Conservation (phyloP, 2,797 vertebrate genomes). For the Intellagama lesueurii region DNA sequence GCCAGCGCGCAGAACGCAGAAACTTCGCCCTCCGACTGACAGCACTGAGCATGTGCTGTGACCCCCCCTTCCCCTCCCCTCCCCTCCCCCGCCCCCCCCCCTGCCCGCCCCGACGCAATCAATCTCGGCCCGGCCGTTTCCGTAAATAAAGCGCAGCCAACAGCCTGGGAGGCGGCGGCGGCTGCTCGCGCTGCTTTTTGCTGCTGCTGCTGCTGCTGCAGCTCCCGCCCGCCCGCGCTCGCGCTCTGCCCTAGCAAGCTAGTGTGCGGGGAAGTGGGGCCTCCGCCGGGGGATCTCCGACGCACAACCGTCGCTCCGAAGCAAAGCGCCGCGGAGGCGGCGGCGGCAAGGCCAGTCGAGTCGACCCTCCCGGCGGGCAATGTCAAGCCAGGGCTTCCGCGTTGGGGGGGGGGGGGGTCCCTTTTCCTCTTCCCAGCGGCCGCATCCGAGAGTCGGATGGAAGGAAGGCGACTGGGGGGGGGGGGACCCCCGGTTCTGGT, state of each 20-base stretch:
- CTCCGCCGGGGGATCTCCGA: constrained; percentile 66
- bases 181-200: not conserved
- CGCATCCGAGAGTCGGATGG: not conserved
- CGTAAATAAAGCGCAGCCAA: constrained; percentile 86
- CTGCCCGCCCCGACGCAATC: constrained; percentile 82
- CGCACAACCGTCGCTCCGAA: constrained; percentile 55
- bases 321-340: too few relatives aligned
- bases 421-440: not conserved
- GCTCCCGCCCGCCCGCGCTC: constrained; percentile 25
- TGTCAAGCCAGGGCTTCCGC: not conserved
- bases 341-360: too few relatives aligned
- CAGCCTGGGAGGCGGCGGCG: constrained; percentile 64
- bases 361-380: too few relatives aligned
- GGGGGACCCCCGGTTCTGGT: not conserved
- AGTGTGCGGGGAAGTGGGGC: constrained; percentile 76
- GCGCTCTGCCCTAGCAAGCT: constrained; percentile 83
- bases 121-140: constrained; percentile 84
- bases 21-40: constrained; percentile 87
- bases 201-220: not conserved
- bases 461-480: not conserved
- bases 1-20: constrained; percentile 91
- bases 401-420: too few relatives aligned
- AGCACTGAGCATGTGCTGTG: constrained; percentile 99
- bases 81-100: constrained; percentile 44
- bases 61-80: constrained; percentile 77